Conservation (phyloP, 2,888 invertebrate species). For the Caenorhabditis panamensis region DNA sequence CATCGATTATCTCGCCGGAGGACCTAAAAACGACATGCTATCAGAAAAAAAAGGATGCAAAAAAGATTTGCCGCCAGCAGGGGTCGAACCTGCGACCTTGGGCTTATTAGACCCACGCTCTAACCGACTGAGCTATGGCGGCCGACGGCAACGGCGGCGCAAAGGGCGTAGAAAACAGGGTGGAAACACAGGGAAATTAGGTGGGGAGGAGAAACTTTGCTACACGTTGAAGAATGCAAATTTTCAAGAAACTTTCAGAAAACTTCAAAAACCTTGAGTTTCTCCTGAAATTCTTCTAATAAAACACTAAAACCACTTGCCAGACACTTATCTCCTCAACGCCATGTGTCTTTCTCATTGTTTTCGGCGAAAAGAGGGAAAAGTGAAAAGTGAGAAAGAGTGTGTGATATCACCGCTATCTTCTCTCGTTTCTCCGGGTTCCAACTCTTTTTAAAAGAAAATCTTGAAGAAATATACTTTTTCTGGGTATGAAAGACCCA, state of each 20-base stretch:
- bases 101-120: constrained; percentile 81
- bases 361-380: constrained; percentile 11
- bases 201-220: no score
- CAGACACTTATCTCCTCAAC: no score
- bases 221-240: no score
- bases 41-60: not conserved
- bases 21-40: constrained; percentile 40
- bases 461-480: constrained; percentile 10
- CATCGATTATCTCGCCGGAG: constrained; percentile 69
- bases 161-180: not conserved
- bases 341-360: constrained; percentile 35
- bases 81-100: constrained; percentile 80
- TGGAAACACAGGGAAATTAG: not conserved
- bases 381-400: constrained; percentile 13
- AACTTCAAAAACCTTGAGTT: no score
- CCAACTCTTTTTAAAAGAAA: not conserved
- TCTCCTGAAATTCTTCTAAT: no score
- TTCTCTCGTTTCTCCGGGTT: constrained; percentile 8
- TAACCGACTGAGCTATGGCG: constrained; percentile 47
- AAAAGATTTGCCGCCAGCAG: constrained; percentile 78
- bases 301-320: no score
- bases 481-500: constrained; percentile 27
- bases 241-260: no score
- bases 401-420: constrained; percentile 42
- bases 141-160: not conserved